phyloP scores from a whole-genome alignment of 2,113 vertebrate species.

The Paradoxurus hermaphroditus region DNA sequence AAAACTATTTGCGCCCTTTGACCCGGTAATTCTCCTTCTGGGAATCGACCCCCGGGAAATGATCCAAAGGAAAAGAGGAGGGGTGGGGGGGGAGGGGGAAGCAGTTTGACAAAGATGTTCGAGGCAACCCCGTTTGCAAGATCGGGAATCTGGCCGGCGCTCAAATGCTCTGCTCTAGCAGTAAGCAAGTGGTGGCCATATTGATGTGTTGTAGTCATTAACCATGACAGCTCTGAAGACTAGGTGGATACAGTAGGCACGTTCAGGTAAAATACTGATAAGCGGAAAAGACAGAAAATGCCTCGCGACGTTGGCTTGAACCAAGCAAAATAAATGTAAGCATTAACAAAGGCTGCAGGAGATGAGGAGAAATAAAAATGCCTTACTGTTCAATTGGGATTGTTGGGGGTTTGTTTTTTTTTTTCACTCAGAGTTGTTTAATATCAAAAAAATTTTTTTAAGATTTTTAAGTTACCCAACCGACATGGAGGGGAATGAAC shows the following conservation, averaged over 20 bases:
- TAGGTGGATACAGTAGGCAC: conserved; percentile 14
- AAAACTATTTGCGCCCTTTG: neutral
- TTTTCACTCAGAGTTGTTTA: neutral
- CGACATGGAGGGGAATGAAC: neutral
- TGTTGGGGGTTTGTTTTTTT: fast-evolving
- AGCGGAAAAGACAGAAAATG: neutral
- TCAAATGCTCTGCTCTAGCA: conserved; percentile 31
- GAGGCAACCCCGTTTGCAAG: neutral
- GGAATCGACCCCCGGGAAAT: conserved; percentile 43
- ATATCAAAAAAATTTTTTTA: neutral
- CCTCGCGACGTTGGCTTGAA: neutral
- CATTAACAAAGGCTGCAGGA: neutral
- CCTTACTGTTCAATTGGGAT: neutral
- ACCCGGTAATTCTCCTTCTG: conserved; percentile 35
- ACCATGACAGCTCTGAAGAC: conserved; percentile 54
- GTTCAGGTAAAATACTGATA: neutral
- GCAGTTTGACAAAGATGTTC: conserved; percentile 53
- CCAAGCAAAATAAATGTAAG: neutral
- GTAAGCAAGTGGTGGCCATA: neutral
- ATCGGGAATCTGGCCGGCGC: conserved; percentile 42
- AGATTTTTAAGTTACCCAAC: neutral
- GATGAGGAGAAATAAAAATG: neutral
- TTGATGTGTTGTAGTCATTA: conserved; percentile 47
- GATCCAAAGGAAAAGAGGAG: neutral
- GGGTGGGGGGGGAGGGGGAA: neutral